These are phyloP conservation scores for Ceyx erithaca DNA, from an alignment of 2,797 vertebrate species.

Conservation along the genomic window DNA sequence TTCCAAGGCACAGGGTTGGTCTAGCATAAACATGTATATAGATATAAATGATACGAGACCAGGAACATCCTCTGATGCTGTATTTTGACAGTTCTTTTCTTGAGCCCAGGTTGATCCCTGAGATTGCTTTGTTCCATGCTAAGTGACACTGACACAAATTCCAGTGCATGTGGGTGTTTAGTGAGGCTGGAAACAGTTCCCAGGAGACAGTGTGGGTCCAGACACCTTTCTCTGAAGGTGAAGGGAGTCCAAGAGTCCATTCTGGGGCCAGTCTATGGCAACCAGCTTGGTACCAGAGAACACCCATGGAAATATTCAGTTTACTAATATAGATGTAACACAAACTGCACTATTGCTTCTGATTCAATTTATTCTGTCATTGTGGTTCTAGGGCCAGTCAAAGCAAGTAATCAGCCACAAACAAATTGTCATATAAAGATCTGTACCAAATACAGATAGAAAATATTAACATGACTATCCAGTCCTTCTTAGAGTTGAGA, in stretches of 20 bases:
- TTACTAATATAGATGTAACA: neutral
- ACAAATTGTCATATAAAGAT: neutral
- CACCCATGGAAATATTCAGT: accelerated
- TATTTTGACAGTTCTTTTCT: neutral
- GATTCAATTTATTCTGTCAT: neutral
- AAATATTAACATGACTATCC: neutral
- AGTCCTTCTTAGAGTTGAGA: neutral
- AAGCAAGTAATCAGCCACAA: neutral
- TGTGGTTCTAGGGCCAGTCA: neutral
- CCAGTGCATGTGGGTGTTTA: neutral
- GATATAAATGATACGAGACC: neutral
- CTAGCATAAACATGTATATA: neutral
- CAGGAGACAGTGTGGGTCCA: neutral
- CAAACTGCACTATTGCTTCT: neutral
- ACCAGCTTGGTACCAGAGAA: neutral
- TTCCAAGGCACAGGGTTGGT: neutral
- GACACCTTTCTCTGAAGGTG: neutral
- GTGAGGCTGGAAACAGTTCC: neutral
- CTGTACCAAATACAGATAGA: neutral
- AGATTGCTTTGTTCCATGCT: neutral
- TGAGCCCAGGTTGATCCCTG: neutral
- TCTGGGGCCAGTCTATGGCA: neutral
- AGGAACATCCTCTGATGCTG: neutral
- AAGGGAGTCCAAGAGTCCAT: neutral
- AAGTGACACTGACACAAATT: neutral